phyloP scores from a whole-genome alignment of 2,888 invertebrate species.

The Athalia cordata region DNA sequence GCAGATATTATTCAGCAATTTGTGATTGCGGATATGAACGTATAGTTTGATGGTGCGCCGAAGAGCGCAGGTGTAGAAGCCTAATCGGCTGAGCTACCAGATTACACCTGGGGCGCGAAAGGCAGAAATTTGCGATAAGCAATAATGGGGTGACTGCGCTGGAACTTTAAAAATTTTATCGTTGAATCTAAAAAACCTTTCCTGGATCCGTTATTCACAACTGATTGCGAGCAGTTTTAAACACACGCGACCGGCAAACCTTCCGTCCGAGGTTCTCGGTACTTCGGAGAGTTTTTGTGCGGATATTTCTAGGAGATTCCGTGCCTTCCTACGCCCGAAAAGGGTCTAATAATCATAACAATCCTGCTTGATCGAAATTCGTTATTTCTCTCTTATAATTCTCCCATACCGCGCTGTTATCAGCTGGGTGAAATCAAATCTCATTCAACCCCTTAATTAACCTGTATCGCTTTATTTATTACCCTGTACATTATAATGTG shows the following conservation, averaged over 20 bases:
- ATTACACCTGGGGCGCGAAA: slow-evolving; percentile 8
- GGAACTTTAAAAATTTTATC: slow-evolving; percentile 24
- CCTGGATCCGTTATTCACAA: slow-evolving; percentile 29
- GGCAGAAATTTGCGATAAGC: slow-evolving; percentile 37
- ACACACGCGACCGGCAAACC: slow-evolving; percentile 15
- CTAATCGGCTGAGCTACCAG: neutral
- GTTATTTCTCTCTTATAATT: neutral
- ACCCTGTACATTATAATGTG: neutral
- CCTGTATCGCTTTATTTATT: slow-evolving; percentile 27
- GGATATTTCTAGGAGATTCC: slow-evolving; percentile 23
- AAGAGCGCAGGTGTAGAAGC: slow-evolving; percentile 11
- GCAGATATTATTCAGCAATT: neutral
- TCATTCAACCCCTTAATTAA: neutral
- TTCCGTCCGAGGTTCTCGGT: neutral
- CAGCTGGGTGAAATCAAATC: slow-evolving; percentile 13
- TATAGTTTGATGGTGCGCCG: slow-evolving; percentile 1
- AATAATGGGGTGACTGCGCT: slow-evolving; percentile 8
- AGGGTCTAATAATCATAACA: neutral
- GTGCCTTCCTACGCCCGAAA: neutral
- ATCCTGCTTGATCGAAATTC: slow-evolving; percentile 16
- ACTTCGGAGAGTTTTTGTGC: slow-evolving; percentile 13
- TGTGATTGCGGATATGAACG: neutral
- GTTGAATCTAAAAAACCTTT: slow-evolving; percentile 28
- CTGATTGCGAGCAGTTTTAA: slow-evolving; percentile 26
- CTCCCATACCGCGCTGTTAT: neutral